phyloP scores from a whole-genome alignment of 2,113 vertebrate genomes.

The Callipepla squamata region DNA sequence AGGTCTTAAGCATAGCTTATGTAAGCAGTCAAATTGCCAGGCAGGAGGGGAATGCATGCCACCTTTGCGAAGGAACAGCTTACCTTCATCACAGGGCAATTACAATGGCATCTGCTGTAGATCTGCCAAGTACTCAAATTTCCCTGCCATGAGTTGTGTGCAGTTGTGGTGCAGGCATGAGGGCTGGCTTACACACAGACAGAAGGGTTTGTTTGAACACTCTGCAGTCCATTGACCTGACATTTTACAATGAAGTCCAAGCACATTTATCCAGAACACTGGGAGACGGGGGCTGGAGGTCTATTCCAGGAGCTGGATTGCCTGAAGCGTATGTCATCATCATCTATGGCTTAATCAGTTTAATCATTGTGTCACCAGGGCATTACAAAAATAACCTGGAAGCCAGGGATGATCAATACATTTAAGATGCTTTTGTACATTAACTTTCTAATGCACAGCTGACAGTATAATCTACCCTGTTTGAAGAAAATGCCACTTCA shows the following conservation, averaged over 20 bases:
- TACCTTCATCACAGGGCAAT: not conserved
- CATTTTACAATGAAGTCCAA: constrained; percentile 73
- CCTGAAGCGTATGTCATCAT: constrained; percentile 27
- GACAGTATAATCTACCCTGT: not conserved
- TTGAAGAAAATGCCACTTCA: constrained; percentile 6
- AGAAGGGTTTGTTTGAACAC: constrained; percentile 78
- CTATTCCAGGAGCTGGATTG: constrained; percentile 72
- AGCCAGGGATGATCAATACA: not conserved
- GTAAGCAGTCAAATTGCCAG: not conserved
- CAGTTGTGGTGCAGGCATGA: constrained; percentile 37
- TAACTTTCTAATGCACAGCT: constrained; percentile 32
- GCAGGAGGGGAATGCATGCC: not conserved
- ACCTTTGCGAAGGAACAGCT: not conserved
- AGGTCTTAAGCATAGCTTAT: not conserved
- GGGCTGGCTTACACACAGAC: constrained; percentile 53
- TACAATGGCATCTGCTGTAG: not conserved
- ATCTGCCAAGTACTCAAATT: constrained; percentile 31
- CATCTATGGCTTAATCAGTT: constrained; percentile 43
- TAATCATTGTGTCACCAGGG: constrained; percentile 25
- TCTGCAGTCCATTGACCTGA: constrained; percentile 66
- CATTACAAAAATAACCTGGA: constrained; percentile 53
- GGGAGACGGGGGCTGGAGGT: constrained; percentile 47
- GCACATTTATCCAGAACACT: constrained; percentile 80
- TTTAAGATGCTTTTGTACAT: constrained; percentile 10
- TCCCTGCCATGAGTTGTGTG: not conserved